A percentile compares a stretch with the other conserved stretches of the same genome.
phyloP scores from a whole-genome alignment of 64 coral and sea anemone genomes.

The Orbicella faveolata region DNA sequence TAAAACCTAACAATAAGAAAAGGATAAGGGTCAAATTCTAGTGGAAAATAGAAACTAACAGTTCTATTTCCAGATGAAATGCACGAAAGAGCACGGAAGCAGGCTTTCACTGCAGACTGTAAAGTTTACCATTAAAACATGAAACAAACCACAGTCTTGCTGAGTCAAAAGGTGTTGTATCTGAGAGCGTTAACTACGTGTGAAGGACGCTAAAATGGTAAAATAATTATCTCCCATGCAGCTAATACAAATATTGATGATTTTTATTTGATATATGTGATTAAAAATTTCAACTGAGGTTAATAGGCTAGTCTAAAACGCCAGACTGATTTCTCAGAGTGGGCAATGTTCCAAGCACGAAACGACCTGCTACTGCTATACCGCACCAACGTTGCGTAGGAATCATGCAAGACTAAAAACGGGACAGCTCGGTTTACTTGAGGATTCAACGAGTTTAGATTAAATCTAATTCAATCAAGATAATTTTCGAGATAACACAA shows the following conservation, averaged over 20 bases:
- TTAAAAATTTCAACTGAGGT: conserved; percentile 10
- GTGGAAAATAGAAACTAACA: neutral
- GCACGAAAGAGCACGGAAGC: neutral
- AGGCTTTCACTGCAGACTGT: too few species aligned
- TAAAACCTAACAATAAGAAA: neutral
- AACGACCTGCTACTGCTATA: neutral
- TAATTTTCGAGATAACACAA: neutral
- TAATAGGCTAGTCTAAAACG: neutral
- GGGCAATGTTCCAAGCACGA: neutral
- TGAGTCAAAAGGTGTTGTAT: neutral
- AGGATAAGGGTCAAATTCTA: neutral
- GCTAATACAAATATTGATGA: conserved; percentile 19
- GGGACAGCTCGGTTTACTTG: neutral
- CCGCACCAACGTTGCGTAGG: too few species aligned
- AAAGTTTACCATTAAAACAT: too few species aligned
- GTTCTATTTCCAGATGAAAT: neutral
- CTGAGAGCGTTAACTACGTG: conserved; percentile 9
- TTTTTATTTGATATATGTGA: neutral
- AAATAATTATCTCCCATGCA: conserved; percentile 23
- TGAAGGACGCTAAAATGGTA: conserved; percentile 12
- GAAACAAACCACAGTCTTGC: neutral
- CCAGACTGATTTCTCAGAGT: neutral
- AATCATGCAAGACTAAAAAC: too few species aligned
- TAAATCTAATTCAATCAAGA: conserved; percentile 1
- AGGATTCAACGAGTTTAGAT: neutral